These are phyloP conservation scores for Pampusana beccarii DNA, from an alignment of 2,113 vertebrate genomes.

Conservation along the genomic window DNA sequence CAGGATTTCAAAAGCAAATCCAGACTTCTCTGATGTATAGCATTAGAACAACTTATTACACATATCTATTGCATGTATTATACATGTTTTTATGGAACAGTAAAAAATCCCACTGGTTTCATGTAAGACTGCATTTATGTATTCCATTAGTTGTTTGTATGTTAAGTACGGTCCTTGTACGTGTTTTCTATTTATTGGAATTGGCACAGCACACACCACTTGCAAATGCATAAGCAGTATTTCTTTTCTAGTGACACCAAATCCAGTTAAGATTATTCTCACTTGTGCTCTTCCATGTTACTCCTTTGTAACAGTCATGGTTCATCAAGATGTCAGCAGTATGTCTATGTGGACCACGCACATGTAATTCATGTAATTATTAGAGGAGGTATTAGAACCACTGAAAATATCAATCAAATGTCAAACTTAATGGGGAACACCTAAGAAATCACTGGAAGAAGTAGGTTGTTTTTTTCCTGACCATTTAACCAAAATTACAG, in stretches of 20 bases:
- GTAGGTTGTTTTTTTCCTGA: fast-evolving
- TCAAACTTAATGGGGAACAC: background rate
- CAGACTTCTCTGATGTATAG: background rate
- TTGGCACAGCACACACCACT: background rate
- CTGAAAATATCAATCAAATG: background rate
- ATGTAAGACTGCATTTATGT: background rate
- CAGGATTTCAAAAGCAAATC: constrained; percentile 12
- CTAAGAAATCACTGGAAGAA: background rate
- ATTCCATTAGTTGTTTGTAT: background rate
- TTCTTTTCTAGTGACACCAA: background rate
- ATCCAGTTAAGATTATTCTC: background rate
- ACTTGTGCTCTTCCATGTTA: background rate
- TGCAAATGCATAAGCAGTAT: background rate
- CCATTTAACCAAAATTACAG: background rate
- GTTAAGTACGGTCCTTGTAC: background rate
- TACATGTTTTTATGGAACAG: background rate
- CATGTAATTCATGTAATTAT: background rate
- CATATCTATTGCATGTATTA: background rate
- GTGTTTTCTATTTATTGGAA: background rate
- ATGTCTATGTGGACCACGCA: fast-evolving
- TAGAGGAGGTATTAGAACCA: background rate
- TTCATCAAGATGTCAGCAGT: background rate
- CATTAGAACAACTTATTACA: background rate
- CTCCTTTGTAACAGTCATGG: background rate
- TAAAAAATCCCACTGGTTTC: background rate